Percentiles rank a stretch among this genome's conserved stretches.
phyloP scores from a whole-genome alignment of 2,113 vertebrate species.

The Cariama cristata region DNA sequence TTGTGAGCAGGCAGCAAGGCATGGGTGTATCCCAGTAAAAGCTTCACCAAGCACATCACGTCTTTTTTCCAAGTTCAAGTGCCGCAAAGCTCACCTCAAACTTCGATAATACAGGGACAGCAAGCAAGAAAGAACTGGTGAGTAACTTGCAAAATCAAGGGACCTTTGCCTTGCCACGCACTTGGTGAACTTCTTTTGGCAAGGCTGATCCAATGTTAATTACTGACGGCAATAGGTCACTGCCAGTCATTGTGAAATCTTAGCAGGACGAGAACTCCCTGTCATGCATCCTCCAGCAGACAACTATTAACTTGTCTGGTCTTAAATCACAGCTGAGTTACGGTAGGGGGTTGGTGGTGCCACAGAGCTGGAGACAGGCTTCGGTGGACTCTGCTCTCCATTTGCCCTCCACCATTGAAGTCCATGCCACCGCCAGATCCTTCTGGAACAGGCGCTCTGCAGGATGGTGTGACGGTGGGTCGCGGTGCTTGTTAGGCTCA shows the following conservation, averaged over 20 bases:
- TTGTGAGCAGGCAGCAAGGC: background rate
- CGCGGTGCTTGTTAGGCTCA: background rate
- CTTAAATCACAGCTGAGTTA: background rate
- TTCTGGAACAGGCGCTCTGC: background rate
- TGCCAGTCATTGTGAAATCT: accelerated
- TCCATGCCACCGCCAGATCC: background rate
- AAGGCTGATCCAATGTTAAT: background rate
- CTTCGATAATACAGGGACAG: background rate
- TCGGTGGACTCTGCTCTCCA: background rate
- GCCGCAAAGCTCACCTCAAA: background rate
- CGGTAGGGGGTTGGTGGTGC: background rate
- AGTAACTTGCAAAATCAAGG: background rate
- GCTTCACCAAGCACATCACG: background rate
- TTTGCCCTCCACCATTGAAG: background rate
- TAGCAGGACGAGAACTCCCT: background rate
- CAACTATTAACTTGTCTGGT: background rate
- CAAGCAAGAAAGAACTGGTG: too few species aligned
- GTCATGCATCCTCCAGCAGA: background rate
- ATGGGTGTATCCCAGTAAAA: background rate
- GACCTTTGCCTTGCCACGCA: background rate
- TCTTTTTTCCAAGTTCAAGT: background rate
- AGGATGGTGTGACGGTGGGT: accelerated
- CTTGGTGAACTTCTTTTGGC: background rate
- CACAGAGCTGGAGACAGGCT: background rate
- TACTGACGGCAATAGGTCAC: background rate